phyloP scores from a whole-genome alignment of 2,797 vertebrate species.

The Ceryle rudis region DNA sequence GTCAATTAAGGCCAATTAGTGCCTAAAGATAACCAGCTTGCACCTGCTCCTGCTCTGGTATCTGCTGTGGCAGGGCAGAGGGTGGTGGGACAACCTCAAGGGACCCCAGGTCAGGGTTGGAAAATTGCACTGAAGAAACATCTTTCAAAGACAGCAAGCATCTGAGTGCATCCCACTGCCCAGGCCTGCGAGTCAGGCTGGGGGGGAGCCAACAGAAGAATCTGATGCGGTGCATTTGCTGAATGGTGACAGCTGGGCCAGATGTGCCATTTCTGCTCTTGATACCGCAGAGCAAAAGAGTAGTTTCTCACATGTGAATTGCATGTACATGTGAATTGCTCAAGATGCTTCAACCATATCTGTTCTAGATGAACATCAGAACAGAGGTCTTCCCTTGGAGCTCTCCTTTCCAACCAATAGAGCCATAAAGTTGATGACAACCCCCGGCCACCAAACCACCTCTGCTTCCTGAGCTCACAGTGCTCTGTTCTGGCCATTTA shows the following conservation, averaged over 20 bases:
- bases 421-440: background rate
- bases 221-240: background rate
- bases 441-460: background rate
- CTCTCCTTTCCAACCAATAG: background rate
- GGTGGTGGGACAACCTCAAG: background rate
- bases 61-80: background rate
- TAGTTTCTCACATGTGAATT: background rate
- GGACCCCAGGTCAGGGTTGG: background rate
- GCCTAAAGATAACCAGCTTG: background rate
- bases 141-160: background rate
- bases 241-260: background rate
- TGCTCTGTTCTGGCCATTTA: rapidly evolving
- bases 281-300: rapidly evolving
- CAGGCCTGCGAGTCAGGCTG: rapidly evolving
- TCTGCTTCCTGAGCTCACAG: background rate
- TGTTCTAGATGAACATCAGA: background rate
- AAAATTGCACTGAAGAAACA: rapidly evolving
- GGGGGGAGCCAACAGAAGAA: background rate
- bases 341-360: background rate
- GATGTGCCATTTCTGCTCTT: background rate
- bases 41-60: background rate
- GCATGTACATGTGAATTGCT: rapidly evolving
- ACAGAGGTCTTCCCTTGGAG: background rate
- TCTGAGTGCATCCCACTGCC: rapidly evolving
- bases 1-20: background rate